phyloP scores from a whole-genome alignment of 2,888 invertebrate genomes.

The Trissoscelio sp. region DNA sequence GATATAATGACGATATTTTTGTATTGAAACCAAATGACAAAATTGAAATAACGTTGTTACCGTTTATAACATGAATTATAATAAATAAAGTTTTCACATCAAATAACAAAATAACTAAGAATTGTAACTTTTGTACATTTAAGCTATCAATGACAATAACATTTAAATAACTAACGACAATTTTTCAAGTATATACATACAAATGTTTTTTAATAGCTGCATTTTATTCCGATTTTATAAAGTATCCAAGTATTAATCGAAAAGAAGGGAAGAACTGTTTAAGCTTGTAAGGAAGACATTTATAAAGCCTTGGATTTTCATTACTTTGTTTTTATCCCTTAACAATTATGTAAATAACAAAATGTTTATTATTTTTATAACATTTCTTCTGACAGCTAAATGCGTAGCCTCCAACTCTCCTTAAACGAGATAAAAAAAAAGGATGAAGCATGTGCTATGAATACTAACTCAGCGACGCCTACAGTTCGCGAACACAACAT shows the following conservation, averaged over 20 bases:
- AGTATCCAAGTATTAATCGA: not conserved
- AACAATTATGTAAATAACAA: conserved; percentile 46
- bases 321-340: not conserved
- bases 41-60: conserved; percentile 27
- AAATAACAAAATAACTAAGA: conserved; percentile 27
- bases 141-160: conserved; percentile 59
- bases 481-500: conserved; percentile 74
- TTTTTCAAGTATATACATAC: conserved; percentile 11
- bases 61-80: conserved; percentile 15
- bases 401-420: conserved; percentile 37
- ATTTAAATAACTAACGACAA: conserved; percentile 28
- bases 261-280: not conserved
- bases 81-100: conserved; percentile 21
- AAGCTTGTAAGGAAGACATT: not conserved
- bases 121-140: conserved; percentile 36
- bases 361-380: conserved; percentile 30
- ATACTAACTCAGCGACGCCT: conserved; percentile 78
- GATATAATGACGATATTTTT: conserved; percentile 35
- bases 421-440: conserved; percentile 71
- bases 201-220: conserved; percentile 5
- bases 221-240: conserved; percentile 19
- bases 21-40: conserved; percentile 18
- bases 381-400: conserved; percentile 41
- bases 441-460: conserved; percentile 75
- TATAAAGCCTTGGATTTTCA: conserved; percentile 1